Evolutionary conservation across 2,113 vertebrate species (phyloP).

Genomic region (Accipiter virgatus): DNA sequence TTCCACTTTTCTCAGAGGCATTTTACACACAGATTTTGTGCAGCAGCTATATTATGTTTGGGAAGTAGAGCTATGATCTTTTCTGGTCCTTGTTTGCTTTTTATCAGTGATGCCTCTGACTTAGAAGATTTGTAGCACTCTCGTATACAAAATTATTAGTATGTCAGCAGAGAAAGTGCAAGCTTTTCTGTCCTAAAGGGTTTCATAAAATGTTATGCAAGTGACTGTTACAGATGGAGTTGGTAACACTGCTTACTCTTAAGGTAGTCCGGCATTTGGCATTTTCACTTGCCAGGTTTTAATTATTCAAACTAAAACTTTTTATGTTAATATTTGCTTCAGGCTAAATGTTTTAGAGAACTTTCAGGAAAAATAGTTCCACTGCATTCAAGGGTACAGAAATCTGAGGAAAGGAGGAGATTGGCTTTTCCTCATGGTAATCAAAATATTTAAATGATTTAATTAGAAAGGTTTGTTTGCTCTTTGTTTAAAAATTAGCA

Average conservation of each 20-base stretch:
- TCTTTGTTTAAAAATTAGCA: neutral
- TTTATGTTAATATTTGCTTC: constrained; percentile 36
- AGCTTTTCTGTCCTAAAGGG: constrained; percentile 16
- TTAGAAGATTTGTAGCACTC: neutral
- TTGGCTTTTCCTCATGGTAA: neutral
- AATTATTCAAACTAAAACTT: constrained; percentile 44
- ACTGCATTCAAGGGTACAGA: neutral
- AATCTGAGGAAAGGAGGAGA: neutral
- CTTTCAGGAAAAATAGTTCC: neutral
- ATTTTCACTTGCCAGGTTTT: constrained; percentile 36
- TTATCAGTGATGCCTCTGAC: neutral
- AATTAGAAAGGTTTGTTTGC: neutral
- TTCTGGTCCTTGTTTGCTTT: constrained; percentile 25
- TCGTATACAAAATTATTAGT: constrained; percentile 4
- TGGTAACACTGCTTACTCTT: neutral
- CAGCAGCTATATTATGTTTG: neutral
- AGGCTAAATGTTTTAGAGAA: constrained; percentile 25
- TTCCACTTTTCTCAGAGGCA: neutral
- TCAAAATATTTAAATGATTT: neutral
- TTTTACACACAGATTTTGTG: neutral
- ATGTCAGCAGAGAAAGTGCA: constrained; percentile 9
- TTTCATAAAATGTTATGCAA: constrained; percentile 29
- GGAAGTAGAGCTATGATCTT: neutral
- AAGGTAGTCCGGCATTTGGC: constrained; percentile 38
- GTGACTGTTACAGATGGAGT: constrained; percentile 2